A percentile compares a stretch with the other conserved stretches of the same genome.
These are phyloP conservation scores for Scaptomyza montana DNA, from an alignment of 1,140 invertebrate species.

Conservation along the genomic window DNA sequence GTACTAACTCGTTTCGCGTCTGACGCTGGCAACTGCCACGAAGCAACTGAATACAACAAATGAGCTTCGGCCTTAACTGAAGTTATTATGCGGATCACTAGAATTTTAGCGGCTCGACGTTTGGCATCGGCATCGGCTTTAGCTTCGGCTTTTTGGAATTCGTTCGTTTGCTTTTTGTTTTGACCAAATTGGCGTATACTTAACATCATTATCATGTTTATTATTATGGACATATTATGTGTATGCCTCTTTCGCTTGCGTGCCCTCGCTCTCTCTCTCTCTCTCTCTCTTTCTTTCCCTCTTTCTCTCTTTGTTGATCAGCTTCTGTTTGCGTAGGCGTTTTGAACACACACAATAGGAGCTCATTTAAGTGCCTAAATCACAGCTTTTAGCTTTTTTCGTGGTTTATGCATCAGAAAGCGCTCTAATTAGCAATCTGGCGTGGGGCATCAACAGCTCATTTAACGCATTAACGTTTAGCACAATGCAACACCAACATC, in stretches of 20 bases:
- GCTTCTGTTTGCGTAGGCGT: slow-evolving; percentile 54
- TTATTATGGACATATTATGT: slow-evolving; percentile 28
- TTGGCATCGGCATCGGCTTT: slow-evolving; percentile 1
- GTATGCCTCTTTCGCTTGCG: background rate
- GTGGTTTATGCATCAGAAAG: slow-evolving; percentile 67
- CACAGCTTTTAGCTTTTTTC: slow-evolving; percentile 21
- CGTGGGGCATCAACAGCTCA: slow-evolving; percentile 63
- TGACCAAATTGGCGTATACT: slow-evolving; percentile 75
- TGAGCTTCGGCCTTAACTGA: slow-evolving; percentile 53
- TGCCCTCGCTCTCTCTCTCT: background rate
- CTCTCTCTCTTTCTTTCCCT: background rate
- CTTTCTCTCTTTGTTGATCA: slow-evolving; percentile 12
- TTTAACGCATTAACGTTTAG: slow-evolving; percentile 71
- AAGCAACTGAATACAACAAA: slow-evolving; percentile 56
- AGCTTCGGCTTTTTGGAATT: background rate
- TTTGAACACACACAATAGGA: background rate
- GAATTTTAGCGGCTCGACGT: slow-evolving; percentile 49
- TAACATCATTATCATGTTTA: slow-evolving; percentile 68
- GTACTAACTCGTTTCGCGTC: slow-evolving; percentile 18
- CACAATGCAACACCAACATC: slow-evolving; percentile 38
- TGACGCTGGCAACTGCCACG: slow-evolving; percentile 62
- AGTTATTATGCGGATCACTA: slow-evolving; percentile 75
- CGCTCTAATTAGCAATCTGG: slow-evolving; percentile 69
- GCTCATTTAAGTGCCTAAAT: slow-evolving; percentile 1
- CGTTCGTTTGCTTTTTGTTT: slow-evolving; percentile 57